phyloP scores from a whole-genome alignment of 2,113 vertebrate species.

The Nothocercus julius region DNA sequence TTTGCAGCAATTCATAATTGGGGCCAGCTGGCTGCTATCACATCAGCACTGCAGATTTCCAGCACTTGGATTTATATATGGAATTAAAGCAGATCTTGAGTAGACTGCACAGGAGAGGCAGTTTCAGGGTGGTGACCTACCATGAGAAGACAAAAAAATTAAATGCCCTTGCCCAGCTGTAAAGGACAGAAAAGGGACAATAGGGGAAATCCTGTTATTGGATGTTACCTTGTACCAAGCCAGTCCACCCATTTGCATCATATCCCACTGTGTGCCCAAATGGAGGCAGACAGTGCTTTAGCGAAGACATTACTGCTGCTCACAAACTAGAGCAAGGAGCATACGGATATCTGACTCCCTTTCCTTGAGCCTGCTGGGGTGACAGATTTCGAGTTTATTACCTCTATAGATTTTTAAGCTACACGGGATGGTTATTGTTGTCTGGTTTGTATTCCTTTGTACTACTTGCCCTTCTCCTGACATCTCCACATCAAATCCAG shows the following conservation, averaged over 20 bases:
- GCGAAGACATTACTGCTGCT: background rate
- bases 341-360: background rate
- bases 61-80: slow-evolving; percentile 68
- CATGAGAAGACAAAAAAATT: background rate
- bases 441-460: background rate
- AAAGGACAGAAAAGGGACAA: background rate
- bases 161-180: background rate
- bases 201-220: background rate
- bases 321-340: background rate
- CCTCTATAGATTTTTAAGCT: background rate
- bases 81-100: slow-evolving; percentile 38
- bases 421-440: background rate
- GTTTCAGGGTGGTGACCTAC: background rate
- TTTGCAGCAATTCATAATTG: slow-evolving; percentile 66
- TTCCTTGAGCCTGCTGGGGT: background rate
- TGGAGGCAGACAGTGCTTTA: background rate
- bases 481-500: background rate
- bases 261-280: fast-evolving
- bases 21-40: slow-evolving; percentile 70
- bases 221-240: background rate
- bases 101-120: slow-evolving; percentile 16
- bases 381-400: background rate
- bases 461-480: background rate
- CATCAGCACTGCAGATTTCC: slow-evolving; percentile 64
- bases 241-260: background rate